phyloP scores from a whole-genome alignment of 1,140 invertebrate species.

The Aphaenogaster ashmeadi region DNA sequence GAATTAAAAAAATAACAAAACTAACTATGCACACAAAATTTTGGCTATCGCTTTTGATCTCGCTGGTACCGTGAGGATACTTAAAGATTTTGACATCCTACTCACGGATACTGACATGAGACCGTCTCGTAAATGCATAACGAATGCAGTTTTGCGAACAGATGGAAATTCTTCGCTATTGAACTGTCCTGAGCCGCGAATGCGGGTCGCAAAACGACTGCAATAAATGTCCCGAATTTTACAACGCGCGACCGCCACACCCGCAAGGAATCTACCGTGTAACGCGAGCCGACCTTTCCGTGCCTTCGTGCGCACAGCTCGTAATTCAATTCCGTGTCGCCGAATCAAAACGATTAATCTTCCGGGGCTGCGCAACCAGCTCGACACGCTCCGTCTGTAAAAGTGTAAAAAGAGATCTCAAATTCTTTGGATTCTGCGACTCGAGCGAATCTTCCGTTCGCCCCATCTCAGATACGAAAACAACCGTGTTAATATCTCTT shows the following conservation, averaged over 20 bases:
- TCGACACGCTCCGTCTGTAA: slow-evolving; percentile 50
- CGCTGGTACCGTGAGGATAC: background rate
- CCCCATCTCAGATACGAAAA: background rate
- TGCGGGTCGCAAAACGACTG: slow-evolving; percentile 20
- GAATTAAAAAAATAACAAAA: background rate
- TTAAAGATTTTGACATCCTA: background rate
- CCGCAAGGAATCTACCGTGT: slow-evolving; percentile 40
- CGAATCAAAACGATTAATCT: slow-evolving; percentile 63
- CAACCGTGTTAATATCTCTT: background rate
- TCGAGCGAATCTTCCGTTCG: background rate
- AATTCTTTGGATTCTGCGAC: slow-evolving; percentile 24
- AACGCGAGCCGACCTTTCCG: slow-evolving; percentile 45
- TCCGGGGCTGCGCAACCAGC: slow-evolving; percentile 39
- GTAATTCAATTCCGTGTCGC: slow-evolving; percentile 64
- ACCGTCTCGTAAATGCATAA: background rate
- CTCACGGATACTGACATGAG: background rate
- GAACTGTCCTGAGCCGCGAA: slow-evolving; percentile 3
- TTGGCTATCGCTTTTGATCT: background rate
- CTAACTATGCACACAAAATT: background rate
- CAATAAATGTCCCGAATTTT: slow-evolving; percentile 46
- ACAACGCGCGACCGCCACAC: slow-evolving; percentile 20
- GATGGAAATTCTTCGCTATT: slow-evolving; percentile 15
- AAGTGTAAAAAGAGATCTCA: slow-evolving; percentile 51
- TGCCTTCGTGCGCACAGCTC: slow-evolving; percentile 51
- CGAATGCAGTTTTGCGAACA: slow-evolving; percentile 18